Base-by-base conservation (phyloP, 2,113 vertebrate genomes). In the Mesembrinibis cayennensis region DNA sequence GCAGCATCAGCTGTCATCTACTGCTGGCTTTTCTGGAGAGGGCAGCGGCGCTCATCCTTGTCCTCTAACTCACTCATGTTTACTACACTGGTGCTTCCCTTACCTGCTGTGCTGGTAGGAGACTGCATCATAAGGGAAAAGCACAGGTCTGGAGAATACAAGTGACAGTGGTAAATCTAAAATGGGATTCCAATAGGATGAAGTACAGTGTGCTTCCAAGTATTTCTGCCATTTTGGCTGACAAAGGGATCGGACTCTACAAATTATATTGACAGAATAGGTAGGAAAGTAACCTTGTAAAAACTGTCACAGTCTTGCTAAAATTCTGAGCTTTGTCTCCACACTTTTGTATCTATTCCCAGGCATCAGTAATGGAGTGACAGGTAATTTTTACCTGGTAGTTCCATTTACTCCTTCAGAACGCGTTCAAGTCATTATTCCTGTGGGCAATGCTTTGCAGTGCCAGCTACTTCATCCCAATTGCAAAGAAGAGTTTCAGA, bases 1-100 rank as follows among this genome's bases (percentile, higher is more conserved):
- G 18, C 30, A 21, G 11, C 20, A 23, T 30, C 0, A 0, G 15
- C 30, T 59, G 42, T 87, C 44, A 15, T 45, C 55, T 70, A 4
- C 62, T 45, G 16, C 9, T 71, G 56, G 30, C 26, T 62, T 30
- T 87, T 84, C 44, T 89, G 47, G 52, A 61, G 55, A 42, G 12
- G 16, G 17, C 18, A 87, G 52, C 0, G 4, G 6, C 61, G 73
- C 16, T 82, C 42, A 89, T 42, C 65, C n/a, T 53, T 42, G 29
- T 32, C 13, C 26, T 59, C 56, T 67, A 6, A 36, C 50, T 90
- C 36, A 42, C 12, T 77, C 21, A 52, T 59, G 13, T 82, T 76
- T 87, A 26, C n/a, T 61, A 8, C 9, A 10, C 42, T 63, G 11
- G 10, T 86, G 34, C 17, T 87, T 36, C n/a, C 16, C 32, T 66